Evolutionary conservation across 2,888 invertebrate species (phyloP).

Genomic region (Synergus japonicus): DNA sequence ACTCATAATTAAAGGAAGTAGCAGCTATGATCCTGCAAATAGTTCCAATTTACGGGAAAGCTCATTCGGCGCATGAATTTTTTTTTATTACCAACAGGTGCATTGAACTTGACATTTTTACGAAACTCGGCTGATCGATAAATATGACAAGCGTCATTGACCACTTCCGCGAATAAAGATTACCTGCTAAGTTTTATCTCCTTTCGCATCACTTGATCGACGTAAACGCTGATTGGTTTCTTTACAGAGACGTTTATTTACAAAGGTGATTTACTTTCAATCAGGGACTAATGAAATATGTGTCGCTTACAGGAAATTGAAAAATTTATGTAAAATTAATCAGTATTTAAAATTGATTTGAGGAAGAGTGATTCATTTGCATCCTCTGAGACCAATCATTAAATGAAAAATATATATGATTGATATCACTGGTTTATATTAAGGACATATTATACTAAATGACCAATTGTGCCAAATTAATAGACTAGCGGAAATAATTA

Average conservation of each 20-base stretch:
- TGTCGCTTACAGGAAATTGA: background rate
- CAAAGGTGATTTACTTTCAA: conserved; percentile 24
- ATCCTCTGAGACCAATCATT: background rate
- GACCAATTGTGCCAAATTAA: background rate
- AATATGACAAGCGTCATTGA: conserved; percentile 32
- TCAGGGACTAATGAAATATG: background rate
- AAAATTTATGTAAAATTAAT: background rate
- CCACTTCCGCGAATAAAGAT: conserved; percentile 35
- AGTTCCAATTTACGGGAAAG: background rate
- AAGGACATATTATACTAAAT: background rate
- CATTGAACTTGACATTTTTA: background rate
- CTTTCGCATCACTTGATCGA: conserved; percentile 24
- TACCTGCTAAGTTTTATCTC: conserved; percentile 20
- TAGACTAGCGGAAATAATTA: background rate
- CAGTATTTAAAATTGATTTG: background rate
- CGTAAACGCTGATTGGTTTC: conserved; percentile 33
- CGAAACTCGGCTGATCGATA: conserved; percentile 12
- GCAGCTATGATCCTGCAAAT: background rate
- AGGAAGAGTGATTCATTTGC: background rate
- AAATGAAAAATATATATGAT: background rate
- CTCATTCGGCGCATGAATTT: background rate
- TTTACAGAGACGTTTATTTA: background rate
- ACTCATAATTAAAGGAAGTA: conserved; percentile 6
- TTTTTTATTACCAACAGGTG: conserved; percentile 1
- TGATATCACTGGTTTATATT: background rate